Conservation (phyloP, 2,888 invertebrate genomes). For the Melinaea menophilus region DNA sequence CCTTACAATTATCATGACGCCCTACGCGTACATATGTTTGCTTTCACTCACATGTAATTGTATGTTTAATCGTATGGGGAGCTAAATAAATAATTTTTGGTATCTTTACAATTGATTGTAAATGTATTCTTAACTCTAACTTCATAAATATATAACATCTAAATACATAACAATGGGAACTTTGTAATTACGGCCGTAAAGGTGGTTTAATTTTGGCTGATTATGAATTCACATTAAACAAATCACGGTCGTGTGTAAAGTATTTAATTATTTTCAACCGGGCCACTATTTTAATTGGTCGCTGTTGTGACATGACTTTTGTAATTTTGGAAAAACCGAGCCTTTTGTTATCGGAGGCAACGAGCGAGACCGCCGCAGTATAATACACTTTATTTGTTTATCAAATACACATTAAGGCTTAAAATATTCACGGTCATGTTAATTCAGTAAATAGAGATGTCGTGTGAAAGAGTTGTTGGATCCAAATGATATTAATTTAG, state of each 20-base stretch:
- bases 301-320: conserved; percentile 72
- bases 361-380: conserved; percentile 47
- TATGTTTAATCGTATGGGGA: conserved; percentile 62
- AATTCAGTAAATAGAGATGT: conserved; percentile 67
- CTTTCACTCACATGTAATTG: conserved; percentile 64
- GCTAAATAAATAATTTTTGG: conserved; percentile 20
- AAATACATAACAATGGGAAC: background rate
- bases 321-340: conserved; percentile 70
- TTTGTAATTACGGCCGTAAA: conserved; percentile 4
- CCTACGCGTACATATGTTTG: conserved; percentile 70
- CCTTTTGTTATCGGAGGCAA: conserved; percentile 66
- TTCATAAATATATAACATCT: no score
- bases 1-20: conserved; percentile 48
- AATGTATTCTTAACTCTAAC: background rate
- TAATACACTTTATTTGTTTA: conserved; percentile 69
- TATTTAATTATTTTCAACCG: conserved; percentile 75
- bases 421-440: conserved; percentile 48
- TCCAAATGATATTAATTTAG: conserved; percentile 71
- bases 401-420: conserved; percentile 69
- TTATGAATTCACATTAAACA: conserved; percentile 51
- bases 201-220: conserved; percentile 1
- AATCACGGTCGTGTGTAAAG: conserved; percentile 59
- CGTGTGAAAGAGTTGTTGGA: conserved; percentile 68
- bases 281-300: conserved; percentile 75
- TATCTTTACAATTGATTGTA: background rate